Evolutionary conservation across 2,888 invertebrate genomes (phyloP).

Genomic region (Morpho deidamia): DNA sequence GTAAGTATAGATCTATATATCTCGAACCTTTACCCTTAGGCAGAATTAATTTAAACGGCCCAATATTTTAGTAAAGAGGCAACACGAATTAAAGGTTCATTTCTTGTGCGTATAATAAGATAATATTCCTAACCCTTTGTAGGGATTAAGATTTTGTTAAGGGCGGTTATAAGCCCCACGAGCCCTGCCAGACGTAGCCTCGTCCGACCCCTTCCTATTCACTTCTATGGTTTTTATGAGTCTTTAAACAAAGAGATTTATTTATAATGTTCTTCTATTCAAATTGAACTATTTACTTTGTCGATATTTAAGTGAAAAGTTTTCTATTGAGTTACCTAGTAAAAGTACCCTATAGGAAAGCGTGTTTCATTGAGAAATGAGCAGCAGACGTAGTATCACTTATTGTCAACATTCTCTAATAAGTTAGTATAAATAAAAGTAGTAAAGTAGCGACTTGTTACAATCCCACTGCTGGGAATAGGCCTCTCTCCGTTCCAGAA

Average conservation of each 20-base stretch:
- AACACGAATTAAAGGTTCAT: conserved; percentile 59
- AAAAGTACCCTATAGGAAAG: too few species aligned
- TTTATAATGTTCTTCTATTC: conserved; percentile 8
- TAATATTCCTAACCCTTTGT: conserved; percentile 77
- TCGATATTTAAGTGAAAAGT: too few species aligned
- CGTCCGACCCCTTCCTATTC: conserved; percentile 51
- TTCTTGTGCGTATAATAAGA: conserved; percentile 74
- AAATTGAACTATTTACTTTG: conserved; percentile 2
- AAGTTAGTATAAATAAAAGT: too few species aligned
- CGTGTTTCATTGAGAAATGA: too few species aligned
- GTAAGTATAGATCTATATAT: background rate
- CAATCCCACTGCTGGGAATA: too few species aligned
- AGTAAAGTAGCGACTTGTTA: too few species aligned
- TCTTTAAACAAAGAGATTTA: conserved; percentile 41
- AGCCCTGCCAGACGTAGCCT: conserved; percentile 57
- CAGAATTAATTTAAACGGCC: conserved; percentile 23
- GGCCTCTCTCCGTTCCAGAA: too few species aligned
- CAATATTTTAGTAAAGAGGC: conserved; percentile 49
- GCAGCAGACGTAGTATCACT: too few species aligned
- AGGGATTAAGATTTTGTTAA: conserved; percentile 78
- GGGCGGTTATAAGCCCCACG: conserved; percentile 52
- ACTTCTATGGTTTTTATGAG: conserved; percentile 69
- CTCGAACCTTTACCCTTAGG: background rate
- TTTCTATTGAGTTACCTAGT: too few species aligned
- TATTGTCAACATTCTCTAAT: too few species aligned